phyloP scores from a whole-genome alignment of 2,888 invertebrate species.

The Caenorhabditis panamensis region DNA sequence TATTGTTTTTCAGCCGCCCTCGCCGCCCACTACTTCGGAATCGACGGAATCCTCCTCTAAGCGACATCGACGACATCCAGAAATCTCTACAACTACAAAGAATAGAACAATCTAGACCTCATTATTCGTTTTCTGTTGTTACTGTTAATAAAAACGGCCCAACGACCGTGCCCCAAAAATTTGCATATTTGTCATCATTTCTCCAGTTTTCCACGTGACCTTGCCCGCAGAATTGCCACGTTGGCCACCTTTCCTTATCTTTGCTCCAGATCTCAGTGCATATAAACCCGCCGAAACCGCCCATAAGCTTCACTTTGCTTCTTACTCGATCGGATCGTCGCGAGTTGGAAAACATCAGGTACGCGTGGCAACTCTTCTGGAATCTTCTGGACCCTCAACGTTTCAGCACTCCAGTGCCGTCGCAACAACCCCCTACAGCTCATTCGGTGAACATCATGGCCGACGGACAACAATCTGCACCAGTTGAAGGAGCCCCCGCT shows the following conservation, averaged over 20 bases:
- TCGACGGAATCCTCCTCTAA: slow-evolving; percentile 60
- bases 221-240: not conserved
- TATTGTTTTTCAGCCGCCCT: slow-evolving; percentile 38
- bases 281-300: slow-evolving; percentile 7
- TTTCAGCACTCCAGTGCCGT: slow-evolving; percentile 41
- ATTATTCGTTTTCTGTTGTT: not conserved
- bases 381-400: not conserved
- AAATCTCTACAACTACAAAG: not conserved
- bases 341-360: slow-evolving; percentile 47
- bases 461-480: slow-evolving; percentile 48
- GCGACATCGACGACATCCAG: no score
- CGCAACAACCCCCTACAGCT: slow-evolving; percentile 27
- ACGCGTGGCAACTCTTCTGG: not conserved
- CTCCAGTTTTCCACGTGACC: not conserved
- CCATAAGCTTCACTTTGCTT: slow-evolving; percentile 10
- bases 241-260: slow-evolving; percentile 11
- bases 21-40: slow-evolving; percentile 60
- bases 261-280: slow-evolving; percentile 27
- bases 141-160: not conserved
- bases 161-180: not conserved
- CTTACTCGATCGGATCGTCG: slow-evolving; percentile 36
- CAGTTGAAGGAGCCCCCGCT: slow-evolving; percentile 24
- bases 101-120: not conserved
- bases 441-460: slow-evolving; percentile 42
- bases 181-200: not conserved